phyloP scores from a whole-genome alignment of 2,888 invertebrate species.

The Papilio demoleus region DNA sequence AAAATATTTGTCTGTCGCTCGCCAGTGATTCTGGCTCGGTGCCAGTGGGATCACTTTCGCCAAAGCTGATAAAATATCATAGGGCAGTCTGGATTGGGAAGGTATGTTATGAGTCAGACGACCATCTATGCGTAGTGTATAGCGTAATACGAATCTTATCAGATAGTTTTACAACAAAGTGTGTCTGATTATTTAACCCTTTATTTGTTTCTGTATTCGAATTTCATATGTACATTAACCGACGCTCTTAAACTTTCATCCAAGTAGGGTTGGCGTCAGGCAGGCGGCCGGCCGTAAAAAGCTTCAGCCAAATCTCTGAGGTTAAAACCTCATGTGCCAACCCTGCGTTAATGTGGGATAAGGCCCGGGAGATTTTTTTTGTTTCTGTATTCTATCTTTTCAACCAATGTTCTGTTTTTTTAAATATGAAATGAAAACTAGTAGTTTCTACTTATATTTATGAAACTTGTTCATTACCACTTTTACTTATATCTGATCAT shows the following conservation, averaged over 20 bases:
- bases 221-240: too few relatives aligned
- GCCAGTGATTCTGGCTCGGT: constrained; percentile 60
- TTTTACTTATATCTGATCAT: constrained; percentile 28
- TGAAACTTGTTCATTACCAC: constrained; percentile 11
- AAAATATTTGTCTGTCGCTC: constrained; percentile 80
- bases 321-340: too few relatives aligned
- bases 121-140: constrained; percentile 18
- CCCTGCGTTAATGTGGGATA: too few relatives aligned
- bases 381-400: background rate
- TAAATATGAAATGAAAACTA: background rate
- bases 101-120: constrained; percentile 40
- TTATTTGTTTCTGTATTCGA: too few relatives aligned
- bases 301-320: too few relatives aligned
- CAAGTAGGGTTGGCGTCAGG: too few relatives aligned
- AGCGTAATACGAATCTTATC: constrained; percentile 8
- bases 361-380: too few relatives aligned
- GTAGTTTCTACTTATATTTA: constrained; percentile 18
- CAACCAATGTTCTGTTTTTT: background rate
- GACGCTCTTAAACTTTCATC: too few relatives aligned
- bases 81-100: constrained; percentile 57
- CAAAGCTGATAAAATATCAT: constrained; percentile 69
- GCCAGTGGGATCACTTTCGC: constrained; percentile 81
- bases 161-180: constrained; percentile 9
- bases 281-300: too few relatives aligned
- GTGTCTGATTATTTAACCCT: background rate